A percentile compares a stretch with the other conserved stretches of the same genome.
These are phyloP conservation scores for Tetramorium parvispinum DNA, from an alignment of 1,140 invertebrate genomes.

Conservation along the genomic window DNA sequence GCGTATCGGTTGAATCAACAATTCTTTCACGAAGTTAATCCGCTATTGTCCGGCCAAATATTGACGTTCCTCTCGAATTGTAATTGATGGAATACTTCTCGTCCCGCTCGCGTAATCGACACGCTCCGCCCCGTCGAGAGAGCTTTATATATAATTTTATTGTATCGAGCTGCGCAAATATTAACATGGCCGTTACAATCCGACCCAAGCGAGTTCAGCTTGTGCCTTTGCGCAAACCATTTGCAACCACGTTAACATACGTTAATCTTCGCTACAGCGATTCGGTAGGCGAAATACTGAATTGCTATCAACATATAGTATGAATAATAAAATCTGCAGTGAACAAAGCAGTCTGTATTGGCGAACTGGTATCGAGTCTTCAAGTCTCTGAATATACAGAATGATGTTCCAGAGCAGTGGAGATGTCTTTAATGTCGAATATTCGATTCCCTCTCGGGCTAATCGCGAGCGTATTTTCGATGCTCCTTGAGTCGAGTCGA, in stretches of 20 bases:
- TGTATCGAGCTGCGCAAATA: conserved; percentile 68
- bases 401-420: background rate
- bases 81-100: conserved; percentile 69
- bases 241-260: conserved; percentile 22
- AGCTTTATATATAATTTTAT: conserved; percentile 64
- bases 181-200: conserved; percentile 56
- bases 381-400: background rate
- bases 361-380: background rate
- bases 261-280: conserved; percentile 13
- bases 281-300: conserved; percentile 3
- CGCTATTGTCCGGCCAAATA: conserved; percentile 64
- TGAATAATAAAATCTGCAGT: conserved; percentile 6
- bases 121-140: conserved; percentile 24
- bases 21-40: conserved; percentile 68
- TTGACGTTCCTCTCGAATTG: conserved; percentile 66
- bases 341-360: background rate
- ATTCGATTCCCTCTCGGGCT: background rate
- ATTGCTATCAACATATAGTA: background rate
- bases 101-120: conserved; percentile 54
- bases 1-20: conserved; percentile 65
- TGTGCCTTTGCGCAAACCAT: conserved; percentile 42
- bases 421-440: conserved; percentile 4
- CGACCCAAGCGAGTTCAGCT: background rate
- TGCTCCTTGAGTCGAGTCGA: conserved; percentile 35
- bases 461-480: conserved; percentile 13